phyloP scores from a whole-genome alignment of 2,888 invertebrate species.

The Podabrus alpinus region DNA sequence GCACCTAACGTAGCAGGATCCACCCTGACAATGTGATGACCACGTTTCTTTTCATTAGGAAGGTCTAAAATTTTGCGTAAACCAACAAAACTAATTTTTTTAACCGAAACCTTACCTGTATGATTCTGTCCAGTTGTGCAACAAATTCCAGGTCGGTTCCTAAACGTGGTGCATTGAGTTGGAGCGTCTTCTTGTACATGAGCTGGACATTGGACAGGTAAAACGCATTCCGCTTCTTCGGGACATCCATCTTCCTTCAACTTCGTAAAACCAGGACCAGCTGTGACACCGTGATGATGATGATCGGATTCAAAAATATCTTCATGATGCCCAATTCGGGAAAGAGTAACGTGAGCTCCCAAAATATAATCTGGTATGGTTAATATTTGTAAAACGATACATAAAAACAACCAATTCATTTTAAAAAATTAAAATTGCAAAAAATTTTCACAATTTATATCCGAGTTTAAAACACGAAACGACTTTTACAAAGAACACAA shows the following conservation, averaged over 20 bases:
- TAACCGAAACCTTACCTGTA: slow-evolving; percentile 50
- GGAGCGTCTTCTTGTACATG: slow-evolving; percentile 54
- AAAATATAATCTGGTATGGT: not conserved
- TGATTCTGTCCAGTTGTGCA: slow-evolving; percentile 67
- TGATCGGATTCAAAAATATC: not conserved
- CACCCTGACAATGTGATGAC: slow-evolving; percentile 11
- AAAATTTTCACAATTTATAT: not conserved
- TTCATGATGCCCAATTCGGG: slow-evolving; percentile 6
- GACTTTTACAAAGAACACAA: not conserved
- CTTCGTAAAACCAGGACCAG: slow-evolving; percentile 29
- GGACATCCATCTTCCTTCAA: slow-evolving; percentile 51
- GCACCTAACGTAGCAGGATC: slow-evolving; percentile 35
- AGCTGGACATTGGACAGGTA: slow-evolving; percentile 69
- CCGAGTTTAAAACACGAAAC: not conserved
- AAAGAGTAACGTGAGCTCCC: not conserved
- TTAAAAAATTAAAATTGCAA: not conserved
- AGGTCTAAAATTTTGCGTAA: slow-evolving; percentile 2
- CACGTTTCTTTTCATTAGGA: slow-evolving; percentile 11
- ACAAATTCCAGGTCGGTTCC: slow-evolving; percentile 61
- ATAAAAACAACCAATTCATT: not conserved
- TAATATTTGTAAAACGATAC: not conserved
- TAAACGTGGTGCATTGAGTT: slow-evolving; percentile 58
- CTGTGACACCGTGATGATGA: slow-evolving; percentile 34
- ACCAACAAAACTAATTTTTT: not conserved
- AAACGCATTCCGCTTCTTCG: slow-evolving; percentile 61